Percentiles rank a stretch among this genome's conserved stretches.
Conservation (phyloP, 2,113 vertebrate species). For the Cottus gobio region DNA sequence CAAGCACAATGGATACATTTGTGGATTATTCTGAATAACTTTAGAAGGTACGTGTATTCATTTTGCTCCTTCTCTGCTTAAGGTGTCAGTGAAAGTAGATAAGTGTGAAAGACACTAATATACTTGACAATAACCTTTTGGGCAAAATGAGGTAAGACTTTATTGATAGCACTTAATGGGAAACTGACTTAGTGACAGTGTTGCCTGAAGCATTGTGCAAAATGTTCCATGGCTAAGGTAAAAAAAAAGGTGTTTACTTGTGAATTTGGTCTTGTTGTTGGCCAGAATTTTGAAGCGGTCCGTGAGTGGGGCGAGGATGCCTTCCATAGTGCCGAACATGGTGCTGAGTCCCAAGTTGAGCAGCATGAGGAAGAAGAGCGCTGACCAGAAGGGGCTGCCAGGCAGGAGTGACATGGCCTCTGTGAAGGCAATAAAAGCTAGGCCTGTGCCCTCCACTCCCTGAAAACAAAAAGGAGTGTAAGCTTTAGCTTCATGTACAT, state of each 20-base stretch:
- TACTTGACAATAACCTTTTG: background rate
- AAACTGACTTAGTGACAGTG: no score
- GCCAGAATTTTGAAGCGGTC: constrained; percentile 83
- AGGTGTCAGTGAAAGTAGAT: background rate
- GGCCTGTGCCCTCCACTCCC: constrained; percentile 83
- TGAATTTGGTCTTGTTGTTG: constrained; percentile 81
- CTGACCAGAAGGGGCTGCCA: constrained; percentile 86
- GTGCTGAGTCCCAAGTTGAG: constrained; percentile 85
- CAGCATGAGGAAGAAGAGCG: constrained; percentile 88
- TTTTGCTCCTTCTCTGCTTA: background rate
- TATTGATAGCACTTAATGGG: background rate
- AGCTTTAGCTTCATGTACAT: background rate
- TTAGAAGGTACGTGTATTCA: background rate
- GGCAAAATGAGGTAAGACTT: background rate
- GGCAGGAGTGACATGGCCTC: constrained; percentile 86
- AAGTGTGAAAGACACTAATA: background rate
- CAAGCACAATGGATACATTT: background rate
- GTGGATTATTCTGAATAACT: background rate
- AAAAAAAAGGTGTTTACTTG: constrained; percentile 68
- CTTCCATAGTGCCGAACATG: constrained; percentile 86
- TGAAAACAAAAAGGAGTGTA: constrained; percentile 51
- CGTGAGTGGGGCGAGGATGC: constrained; percentile 85
- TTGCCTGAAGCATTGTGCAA: background rate
- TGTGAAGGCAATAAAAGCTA: constrained; percentile 86
- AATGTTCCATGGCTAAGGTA: background rate